phyloP scores from a whole-genome alignment of 1,140 invertebrate species.

The Rhagoletis zephyria region DNA sequence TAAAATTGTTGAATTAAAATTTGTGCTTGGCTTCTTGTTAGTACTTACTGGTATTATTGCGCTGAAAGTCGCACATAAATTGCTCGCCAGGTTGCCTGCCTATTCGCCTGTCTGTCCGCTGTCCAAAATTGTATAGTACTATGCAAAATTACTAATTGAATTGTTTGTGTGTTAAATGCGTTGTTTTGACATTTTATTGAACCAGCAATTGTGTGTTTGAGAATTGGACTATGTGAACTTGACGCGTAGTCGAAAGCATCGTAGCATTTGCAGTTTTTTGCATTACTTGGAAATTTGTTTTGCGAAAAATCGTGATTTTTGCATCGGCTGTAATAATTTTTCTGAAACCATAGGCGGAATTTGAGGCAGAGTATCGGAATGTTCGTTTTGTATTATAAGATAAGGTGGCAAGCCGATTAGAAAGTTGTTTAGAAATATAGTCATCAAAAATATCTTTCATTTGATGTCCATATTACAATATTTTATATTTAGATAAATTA shows the following conservation, averaged over 20 bases:
- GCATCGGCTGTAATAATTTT: no score
- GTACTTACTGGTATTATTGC: not conserved
- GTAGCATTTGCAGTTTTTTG: no score
- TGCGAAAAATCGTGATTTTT: no score
- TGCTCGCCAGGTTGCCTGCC: not conserved
- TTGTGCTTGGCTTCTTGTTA: not conserved
- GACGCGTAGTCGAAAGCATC: not conserved
- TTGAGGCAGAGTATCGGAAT: no score
- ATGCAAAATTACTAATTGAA: slow-evolving; percentile 42
- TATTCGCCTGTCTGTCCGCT: not conserved
- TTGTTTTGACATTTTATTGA: slow-evolving; percentile 48
- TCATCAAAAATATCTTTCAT: no score
- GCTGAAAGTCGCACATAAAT: slow-evolving; percentile 20
- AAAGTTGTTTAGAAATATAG: no score
- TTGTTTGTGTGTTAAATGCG: slow-evolving; percentile 34
- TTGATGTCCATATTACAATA: no score
- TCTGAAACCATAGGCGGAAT: no score
- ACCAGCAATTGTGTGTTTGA: slow-evolving; percentile 40
- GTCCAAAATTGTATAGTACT: slow-evolving; percentile 8
- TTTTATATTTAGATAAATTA: no score
- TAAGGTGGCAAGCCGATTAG: no score
- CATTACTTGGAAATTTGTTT: no score
- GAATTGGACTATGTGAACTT: slow-evolving; percentile 38
- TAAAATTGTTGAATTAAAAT: slow-evolving; percentile 5
- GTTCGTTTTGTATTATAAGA: no score